These are phyloP conservation scores for Pristionchus arcanus DNA, from an alignment of 2,888 invertebrate genomes.

Conservation along the genomic window DNA sequence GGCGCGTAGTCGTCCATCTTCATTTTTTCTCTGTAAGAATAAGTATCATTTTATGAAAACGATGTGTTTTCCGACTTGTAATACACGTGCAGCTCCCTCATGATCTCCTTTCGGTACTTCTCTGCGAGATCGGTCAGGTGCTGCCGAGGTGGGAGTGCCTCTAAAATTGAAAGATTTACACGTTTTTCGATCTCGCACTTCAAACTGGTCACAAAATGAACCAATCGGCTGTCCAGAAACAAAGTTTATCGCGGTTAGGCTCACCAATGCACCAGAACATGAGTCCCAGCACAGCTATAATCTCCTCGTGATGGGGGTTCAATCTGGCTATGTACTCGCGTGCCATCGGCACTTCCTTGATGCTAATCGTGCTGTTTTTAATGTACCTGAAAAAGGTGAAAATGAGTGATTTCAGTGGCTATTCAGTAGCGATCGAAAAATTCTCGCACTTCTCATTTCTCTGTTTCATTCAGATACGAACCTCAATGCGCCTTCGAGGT, in stretches of 20 bases:
- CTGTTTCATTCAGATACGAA: neutral
- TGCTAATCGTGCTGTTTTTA: neutral
- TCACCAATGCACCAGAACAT: conserved; percentile 1
- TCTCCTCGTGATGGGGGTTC: neutral
- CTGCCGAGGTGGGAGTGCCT: neutral
- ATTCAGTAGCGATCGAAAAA: too few species aligned
- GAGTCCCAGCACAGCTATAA: neutral
- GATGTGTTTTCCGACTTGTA: too few species aligned
- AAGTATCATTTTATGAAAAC: too few species aligned
- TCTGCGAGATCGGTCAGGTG: neutral
- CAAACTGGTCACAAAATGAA: too few species aligned
- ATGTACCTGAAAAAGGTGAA: neutral
- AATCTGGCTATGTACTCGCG: neutral
- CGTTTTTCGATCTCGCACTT: too few species aligned
- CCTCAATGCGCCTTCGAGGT: neutral
- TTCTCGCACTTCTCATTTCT: too few species aligned
- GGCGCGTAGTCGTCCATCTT: neutral
- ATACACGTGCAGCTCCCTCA: neutral
- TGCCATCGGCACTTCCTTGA: neutral
- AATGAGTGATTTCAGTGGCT: too few species aligned
- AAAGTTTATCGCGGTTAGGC: too few species aligned
- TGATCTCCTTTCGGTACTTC: neutral
- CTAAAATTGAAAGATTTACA: neutral
- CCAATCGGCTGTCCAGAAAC: too few species aligned
- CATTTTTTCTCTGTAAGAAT: neutral